phyloP scores from a whole-genome alignment of 2,113 vertebrate species.

The Tylochromis polylepis region DNA sequence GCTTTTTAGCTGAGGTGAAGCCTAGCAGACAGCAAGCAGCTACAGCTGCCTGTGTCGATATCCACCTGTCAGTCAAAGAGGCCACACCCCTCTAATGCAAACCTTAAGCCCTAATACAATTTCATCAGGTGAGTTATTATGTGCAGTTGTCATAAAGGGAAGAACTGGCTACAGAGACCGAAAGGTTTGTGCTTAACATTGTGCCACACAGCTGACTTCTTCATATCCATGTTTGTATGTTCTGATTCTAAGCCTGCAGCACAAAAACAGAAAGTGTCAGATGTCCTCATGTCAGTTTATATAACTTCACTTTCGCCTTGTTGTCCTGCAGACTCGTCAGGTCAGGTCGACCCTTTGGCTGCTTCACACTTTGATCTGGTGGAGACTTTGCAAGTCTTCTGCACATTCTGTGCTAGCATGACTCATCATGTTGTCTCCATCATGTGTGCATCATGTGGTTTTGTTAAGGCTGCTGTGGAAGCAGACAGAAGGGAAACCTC shows the following conservation, averaged over 20 bases:
- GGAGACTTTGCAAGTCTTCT: not conserved
- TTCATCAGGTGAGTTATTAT: not conserved
- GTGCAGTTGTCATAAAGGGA: not conserved
- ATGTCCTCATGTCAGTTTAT: not conserved
- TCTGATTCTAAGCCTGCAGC: not conserved
- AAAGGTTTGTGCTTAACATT: not conserved
- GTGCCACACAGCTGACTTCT: not conserved
- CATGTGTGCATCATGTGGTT: not conserved
- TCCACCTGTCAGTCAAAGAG: fast-evolving
- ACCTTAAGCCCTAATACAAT: not conserved
- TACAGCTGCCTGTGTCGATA: not conserved
- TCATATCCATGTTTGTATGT: not conserved
- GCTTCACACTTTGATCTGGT: not conserved
- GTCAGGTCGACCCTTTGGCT: not conserved
- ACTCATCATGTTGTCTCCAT: not conserved
- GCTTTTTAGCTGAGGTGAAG: not conserved
- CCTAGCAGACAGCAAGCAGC: not conserved
- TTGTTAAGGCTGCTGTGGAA: not conserved
- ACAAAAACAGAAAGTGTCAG: not conserved
- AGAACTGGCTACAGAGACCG: not conserved
- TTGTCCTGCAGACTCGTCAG: not conserved
- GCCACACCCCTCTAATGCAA: not conserved
- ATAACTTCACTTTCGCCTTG: not conserved
- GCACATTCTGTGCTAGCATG: not conserved
- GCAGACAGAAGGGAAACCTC: not conserved